These are phyloP conservation scores for Drosophila azteca DNA, from an alignment of 1,140 invertebrate genomes.

Conservation along the genomic window DNA sequence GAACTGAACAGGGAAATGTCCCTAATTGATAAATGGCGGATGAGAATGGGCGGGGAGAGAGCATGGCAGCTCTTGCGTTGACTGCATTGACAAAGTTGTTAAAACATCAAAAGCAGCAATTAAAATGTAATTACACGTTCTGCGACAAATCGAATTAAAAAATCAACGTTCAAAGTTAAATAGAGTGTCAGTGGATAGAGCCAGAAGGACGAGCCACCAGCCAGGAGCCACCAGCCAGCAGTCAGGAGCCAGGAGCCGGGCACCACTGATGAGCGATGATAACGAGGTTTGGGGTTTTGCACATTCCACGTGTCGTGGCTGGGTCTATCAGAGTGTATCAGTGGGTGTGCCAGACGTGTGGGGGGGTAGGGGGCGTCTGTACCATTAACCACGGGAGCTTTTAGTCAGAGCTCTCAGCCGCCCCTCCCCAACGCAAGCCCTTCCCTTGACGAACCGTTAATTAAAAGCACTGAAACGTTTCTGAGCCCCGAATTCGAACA, in stretches of 20 bases:
- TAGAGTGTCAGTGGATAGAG: slow-evolving; percentile 50
- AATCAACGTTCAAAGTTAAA: slow-evolving; percentile 79
- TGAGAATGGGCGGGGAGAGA: background rate
- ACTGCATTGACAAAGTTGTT: slow-evolving; percentile 71
- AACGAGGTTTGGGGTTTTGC: slow-evolving; percentile 36
- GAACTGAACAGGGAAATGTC: slow-evolving; percentile 29
- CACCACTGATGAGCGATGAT: slow-evolving; percentile 37
- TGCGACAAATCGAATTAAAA: slow-evolving; percentile 80
- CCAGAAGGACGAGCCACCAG: slow-evolving; percentile 5
- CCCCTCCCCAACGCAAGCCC: background rate
- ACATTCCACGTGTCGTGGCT: slow-evolving; percentile 19
- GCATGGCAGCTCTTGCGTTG: slow-evolving; percentile 9
- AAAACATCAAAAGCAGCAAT: slow-evolving; percentile 82
- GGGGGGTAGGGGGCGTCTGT: too few relatives aligned
- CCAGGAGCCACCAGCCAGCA: background rate
- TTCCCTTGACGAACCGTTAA: slow-evolving; percentile 61
- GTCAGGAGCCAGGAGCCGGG: background rate
- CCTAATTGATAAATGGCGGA: slow-evolving; percentile 57
- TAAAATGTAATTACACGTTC: slow-evolving; percentile 81
- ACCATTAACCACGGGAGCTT: slow-evolving; percentile 43
- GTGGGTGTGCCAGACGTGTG: slow-evolving; percentile 5
- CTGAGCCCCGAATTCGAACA: slow-evolving; percentile 22
- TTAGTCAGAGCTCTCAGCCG: slow-evolving; percentile 41
- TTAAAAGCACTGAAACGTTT: slow-evolving; percentile 70
- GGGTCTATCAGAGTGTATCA: too few relatives aligned